A percentile compares a stretch with the other conserved stretches of the same genome.
These are phyloP conservation scores for Apoderus coryli DNA, from an alignment of 2,888 invertebrate genomes.

Conservation along the genomic window DNA sequence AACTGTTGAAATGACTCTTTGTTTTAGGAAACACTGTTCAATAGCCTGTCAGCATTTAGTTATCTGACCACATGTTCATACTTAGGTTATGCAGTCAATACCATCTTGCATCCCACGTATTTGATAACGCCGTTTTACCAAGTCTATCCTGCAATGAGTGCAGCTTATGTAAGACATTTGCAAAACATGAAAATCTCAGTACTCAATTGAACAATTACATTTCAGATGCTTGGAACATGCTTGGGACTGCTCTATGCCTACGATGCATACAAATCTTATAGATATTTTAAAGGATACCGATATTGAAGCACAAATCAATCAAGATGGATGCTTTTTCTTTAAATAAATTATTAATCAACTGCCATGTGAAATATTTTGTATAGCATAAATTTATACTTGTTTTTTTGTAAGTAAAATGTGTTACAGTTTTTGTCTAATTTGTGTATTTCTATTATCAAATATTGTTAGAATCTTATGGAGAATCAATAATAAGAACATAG, in stretches of 20 bases:
- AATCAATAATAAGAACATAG: no score
- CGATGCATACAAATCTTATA: constrained; percentile 65
- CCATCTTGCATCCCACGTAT: constrained; percentile 64
- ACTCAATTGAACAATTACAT: no score
- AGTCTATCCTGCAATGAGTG: constrained; percentile 80
- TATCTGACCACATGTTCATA: constrained; percentile 68
- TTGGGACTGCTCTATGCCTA: constrained; percentile 62
- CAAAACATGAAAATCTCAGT: no score
- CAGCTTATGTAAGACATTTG: constrained; percentile 78
- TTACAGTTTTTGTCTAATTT: no score
- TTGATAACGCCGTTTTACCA: constrained; percentile 58
- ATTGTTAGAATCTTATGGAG: no score
- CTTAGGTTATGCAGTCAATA: constrained; percentile 62
- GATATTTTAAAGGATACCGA: constrained; percentile 47
- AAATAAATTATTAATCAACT: no score
- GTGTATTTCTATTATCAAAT: no score
- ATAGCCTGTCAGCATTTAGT: constrained; percentile 58
- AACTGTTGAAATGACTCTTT: constrained; percentile 14
- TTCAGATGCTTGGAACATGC: constrained; percentile 67
- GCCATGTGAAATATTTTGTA: no score
- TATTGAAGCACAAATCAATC: no score
- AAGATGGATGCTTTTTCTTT: no score
- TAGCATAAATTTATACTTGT: no score
- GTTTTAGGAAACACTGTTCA: constrained; percentile 67
- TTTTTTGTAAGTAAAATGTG: no score